These are phyloP conservation scores for Elgaria multicarinata DNA, from an alignment of 2,113 vertebrate genomes.

Conservation along the genomic window DNA sequence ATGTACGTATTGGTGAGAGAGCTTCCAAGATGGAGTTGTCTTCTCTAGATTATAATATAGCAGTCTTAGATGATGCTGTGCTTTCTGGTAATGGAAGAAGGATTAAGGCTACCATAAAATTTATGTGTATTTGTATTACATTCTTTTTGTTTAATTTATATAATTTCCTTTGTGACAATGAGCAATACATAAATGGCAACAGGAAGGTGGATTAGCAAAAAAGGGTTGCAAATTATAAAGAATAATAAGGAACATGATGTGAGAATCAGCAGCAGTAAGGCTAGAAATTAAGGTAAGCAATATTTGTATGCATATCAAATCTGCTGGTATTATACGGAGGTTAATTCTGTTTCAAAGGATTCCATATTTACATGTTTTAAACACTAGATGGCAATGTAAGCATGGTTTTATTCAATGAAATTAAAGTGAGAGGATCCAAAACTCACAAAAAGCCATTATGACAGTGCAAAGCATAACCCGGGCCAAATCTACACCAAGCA, in stretches of 20 bases:
- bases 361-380: not conserved
- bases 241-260: not conserved
- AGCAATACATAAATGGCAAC: not conserved
- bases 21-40: not conserved
- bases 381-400: slow-evolving; percentile 78
- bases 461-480: not conserved
- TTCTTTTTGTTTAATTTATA: not conserved
- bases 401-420: slow-evolving; percentile 45
- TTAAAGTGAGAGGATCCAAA: not conserved
- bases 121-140: not conserved
- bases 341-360: not conserved
- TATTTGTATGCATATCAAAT: not conserved
- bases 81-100: slow-evolving; percentile 26
- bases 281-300: not conserved
- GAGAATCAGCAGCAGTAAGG: not conserved
- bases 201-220: not conserved
- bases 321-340: no score
- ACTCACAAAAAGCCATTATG: not conserved
- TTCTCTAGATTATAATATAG: not conserved
- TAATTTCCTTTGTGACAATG: not conserved
- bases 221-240: not conserved
- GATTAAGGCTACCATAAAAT: not conserved
- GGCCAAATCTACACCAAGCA: no score
- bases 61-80: not conserved
- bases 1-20: not conserved